Base-by-base conservation (phyloP, 2,888 invertebrate genomes). In the Chromoteleia sp. region DNA sequence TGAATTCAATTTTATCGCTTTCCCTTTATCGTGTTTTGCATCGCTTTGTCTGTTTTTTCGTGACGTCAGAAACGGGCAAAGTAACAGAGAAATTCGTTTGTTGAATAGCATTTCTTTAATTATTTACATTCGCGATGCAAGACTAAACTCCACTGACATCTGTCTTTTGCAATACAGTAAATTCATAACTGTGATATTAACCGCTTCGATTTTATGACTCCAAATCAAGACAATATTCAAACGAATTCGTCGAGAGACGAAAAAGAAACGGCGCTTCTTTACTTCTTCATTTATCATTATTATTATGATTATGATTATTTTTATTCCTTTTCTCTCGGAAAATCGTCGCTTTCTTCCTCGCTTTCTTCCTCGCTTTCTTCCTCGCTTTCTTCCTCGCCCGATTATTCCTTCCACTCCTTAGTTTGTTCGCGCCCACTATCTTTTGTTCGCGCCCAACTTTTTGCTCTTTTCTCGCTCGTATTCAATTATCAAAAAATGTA, bases 1-100 rank as follows among this genome's bases (percentile, higher is more conserved):
- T 82, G 78, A 63, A 79, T 78, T 79, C 75, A 82, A 82, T 82
- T 81, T 77, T 77, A 81, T 81, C 77, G 73, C 65, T 81, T 61
- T 71, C 65, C 74, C 78, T 75, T 82, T 75, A 79, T 78, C 78
- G 50, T 75, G 56, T 67, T 73, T 78, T 78, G 82, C 78, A 67
- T 75, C 58, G 75, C 78, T 82, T 82, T 82, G 75, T 82, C 78
- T 59, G 82, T 78, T 71, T 78, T 78, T 82, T 75, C 75, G 43
- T 74, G 82, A 82, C 75, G 82, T 82, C 82, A 82, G 76, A 82
- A 79, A 79, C 82, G 78, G 71, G 58, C 65, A 58, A 71, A 73
- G 71, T 76, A 78, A 74, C 79, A 75, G 75, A 82, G 75, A 82
- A 76, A 79, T 82, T 82, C 75, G 82, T 82, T 82, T 82, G 79